Percentiles rank a stretch among this genome's conserved stretches.
Evolutionary conservation across 1,140 invertebrate species (phyloP).

Genomic region (Hestina assimilis): DNA sequence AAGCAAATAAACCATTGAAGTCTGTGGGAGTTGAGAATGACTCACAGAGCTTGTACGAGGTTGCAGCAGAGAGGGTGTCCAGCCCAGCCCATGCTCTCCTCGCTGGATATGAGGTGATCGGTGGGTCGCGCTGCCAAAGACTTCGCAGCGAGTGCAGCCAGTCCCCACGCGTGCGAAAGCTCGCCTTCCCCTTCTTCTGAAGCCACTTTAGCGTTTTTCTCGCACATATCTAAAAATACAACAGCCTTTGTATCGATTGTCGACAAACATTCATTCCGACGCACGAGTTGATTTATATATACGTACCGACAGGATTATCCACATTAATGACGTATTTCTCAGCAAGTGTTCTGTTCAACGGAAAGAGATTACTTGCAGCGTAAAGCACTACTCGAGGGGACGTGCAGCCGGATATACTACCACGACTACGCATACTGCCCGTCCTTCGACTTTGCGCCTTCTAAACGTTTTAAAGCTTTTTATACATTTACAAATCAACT

Average conservation of each 20-base stretch:
- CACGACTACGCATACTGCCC: conserved; percentile 67
- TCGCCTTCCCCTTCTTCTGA: conserved; percentile 86
- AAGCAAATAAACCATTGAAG: too few relatives aligned
- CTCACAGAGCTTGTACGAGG: conserved; percentile 91
- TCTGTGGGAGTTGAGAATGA: too few relatives aligned
- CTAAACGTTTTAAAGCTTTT: conserved; percentile 40
- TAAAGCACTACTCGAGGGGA: conserved; percentile 82
- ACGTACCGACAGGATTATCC: conserved; percentile 74
- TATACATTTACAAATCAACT: too few relatives aligned
- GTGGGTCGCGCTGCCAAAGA: conserved; percentile 65
- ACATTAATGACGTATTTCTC: conserved; percentile 89
- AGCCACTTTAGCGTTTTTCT: conserved; percentile 88
- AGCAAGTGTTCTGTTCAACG: conserved; percentile 88
- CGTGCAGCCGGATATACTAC: conserved; percentile 62
- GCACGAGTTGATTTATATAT: not conserved
- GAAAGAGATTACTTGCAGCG: conserved; percentile 87
- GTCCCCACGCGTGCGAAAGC: conserved; percentile 90
- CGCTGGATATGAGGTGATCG: conserved; percentile 66
- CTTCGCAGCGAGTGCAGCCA: conserved; percentile 85
- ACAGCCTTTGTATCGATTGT: not conserved
- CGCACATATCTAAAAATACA: conserved; percentile 82
- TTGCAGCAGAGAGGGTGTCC: conserved; percentile 92
- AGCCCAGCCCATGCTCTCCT: conserved; percentile 86
- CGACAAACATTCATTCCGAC: too few relatives aligned
- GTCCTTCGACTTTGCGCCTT: conserved; percentile 77